Base-by-base conservation (phyloP, 2,888 invertebrate genomes). In the Netelia inedita region DNA sequence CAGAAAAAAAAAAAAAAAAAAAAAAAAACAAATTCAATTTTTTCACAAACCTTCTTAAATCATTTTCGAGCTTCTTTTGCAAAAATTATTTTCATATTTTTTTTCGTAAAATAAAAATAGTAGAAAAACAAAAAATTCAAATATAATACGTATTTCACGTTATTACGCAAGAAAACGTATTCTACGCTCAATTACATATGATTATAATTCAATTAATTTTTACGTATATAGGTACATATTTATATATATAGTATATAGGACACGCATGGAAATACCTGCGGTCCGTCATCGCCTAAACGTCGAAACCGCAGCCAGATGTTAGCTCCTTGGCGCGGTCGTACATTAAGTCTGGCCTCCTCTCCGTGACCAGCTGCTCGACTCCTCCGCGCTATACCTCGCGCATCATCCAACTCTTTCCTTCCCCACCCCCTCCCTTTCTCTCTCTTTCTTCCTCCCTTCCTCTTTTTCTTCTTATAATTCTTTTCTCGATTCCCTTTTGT, bases 241-340 rank as follows among this genome's bases (percentile, higher is more conserved):
- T 63, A 53, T 50, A 23, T 41, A 43, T 16, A 2, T 23, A 23
- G n/a, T 66, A 72, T 66, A 76, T 75, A 78, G 85, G 83, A 80
- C 83, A 85, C 85, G 88, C 75, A 83, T 82, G 75, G 79, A 87
- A 74, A 88, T 87, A 86, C 86, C 87, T 89, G 89, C 86, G 91
- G 89, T 91, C 88, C 90, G 88, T 88, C 89, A 87, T 89, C 89
- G 90, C 88, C 85, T 92, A 92, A 92, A 91, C 89, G 90, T 87
- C 88, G 89, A 92, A 92, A 92, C 92, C 92, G 88, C 92, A 91
- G 89, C 92, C 92, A 92, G 92, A 92, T 92, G 92, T 92, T 89
- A 79, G 79, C 81, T 83, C 78, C 81, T 82, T 79, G 21, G 76
- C 83, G 73, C 84, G 83, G 81, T 80, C 83, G 86, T 84, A 83